phyloP scores from a whole-genome alignment of 2,113 vertebrate species.

The Pimephales promelas region DNA sequence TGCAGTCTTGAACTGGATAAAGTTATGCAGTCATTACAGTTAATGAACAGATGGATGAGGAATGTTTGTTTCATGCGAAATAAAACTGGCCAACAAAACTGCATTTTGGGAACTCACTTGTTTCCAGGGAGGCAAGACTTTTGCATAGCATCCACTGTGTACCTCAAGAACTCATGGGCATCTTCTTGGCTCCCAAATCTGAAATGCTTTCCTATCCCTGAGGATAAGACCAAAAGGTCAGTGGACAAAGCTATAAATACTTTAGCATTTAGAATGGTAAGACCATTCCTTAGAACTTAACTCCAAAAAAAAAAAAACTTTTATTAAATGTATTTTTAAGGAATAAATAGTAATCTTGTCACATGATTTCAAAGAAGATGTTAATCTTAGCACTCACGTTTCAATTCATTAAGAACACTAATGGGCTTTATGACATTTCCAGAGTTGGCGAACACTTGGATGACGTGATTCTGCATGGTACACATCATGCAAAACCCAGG shows the following conservation, averaged over 20 bases:
- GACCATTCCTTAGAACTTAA: not conserved
- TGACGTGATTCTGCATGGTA: constrained; percentile 93
- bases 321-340: no score
- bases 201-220: constrained; percentile 96
- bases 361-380: not conserved
- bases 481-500: constrained; percentile 98
- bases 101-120: constrained; percentile 77
- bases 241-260: not conserved
- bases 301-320: not conserved
- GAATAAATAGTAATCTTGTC: not conserved
- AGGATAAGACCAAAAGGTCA: not conserved
- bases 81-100: not conserved
- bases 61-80: not conserved
- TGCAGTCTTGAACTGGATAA: not conserved
- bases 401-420: constrained; percentile 90
- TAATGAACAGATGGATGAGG: not conserved
- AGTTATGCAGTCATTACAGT: not conserved
- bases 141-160: constrained; percentile 96
- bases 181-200: constrained; percentile 95
- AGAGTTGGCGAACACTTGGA: constrained; percentile 89
- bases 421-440: constrained; percentile 91
- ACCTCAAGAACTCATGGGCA: constrained; percentile 94
- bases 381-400: constrained; percentile 78
- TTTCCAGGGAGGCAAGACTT: constrained; percentile 92
- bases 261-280: no score